Evolutionary conservation across 2,888 invertebrate species (phyloP).

Genomic region (Eupithecia vulgata): DNA sequence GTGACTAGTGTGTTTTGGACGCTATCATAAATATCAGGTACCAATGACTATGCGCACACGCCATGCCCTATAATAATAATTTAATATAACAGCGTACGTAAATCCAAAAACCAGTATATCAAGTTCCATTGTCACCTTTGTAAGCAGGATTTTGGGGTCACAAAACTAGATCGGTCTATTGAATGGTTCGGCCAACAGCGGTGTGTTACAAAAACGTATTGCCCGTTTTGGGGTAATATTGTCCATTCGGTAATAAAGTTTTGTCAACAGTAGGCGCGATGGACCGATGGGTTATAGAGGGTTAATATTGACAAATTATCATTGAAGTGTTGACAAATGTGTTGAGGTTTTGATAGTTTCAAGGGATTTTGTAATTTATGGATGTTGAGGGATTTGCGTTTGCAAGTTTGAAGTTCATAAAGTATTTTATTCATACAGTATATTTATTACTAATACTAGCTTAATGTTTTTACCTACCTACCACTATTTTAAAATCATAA

Average conservation of each 20-base stretch:
- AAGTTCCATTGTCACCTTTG: slow-evolving; percentile 67
- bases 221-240: slow-evolving; percentile 77
- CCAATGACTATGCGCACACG: slow-evolving; percentile 9
- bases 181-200: slow-evolving; percentile 62
- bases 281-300: slow-evolving; percentile 63
- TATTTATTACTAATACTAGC: neutral
- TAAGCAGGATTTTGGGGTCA: slow-evolving; percentile 72
- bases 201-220: slow-evolving; percentile 73
- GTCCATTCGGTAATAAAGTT: slow-evolving; percentile 83
- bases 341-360: slow-evolving; percentile 47
- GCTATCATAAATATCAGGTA: neutral
- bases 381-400: neutral
- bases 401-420: neutral
- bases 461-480: neutral
- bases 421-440: neutral
- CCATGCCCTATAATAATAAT: slow-evolving; percentile 42
- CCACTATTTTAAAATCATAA: neutral
- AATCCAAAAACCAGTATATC: slow-evolving; percentile 69
- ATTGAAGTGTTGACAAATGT: slow-evolving; percentile 52
- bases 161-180: slow-evolving; percentile 75
- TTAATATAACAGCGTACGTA: slow-evolving; percentile 40
- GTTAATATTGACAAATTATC: slow-evolving; percentile 80
- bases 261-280: slow-evolving; percentile 80
- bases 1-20: neutral
- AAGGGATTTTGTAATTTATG: slow-evolving; percentile 36